Evolutionary conservation across 1,140 invertebrate species (phyloP).

Genomic region (Drosophila erecta): DNA sequence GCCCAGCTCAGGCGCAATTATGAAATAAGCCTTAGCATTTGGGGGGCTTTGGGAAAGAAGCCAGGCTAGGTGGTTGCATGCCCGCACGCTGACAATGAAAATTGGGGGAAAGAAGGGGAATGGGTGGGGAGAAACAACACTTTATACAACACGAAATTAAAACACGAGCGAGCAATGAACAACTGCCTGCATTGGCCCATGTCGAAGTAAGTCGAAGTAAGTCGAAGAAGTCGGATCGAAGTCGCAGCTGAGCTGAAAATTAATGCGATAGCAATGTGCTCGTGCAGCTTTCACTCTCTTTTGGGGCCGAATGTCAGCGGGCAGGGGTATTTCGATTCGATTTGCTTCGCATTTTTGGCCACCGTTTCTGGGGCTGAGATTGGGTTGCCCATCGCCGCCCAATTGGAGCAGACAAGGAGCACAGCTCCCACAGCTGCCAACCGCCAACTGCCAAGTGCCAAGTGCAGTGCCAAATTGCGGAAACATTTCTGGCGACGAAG

Average conservation of each 20-base stretch:
- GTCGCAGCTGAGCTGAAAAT: conserved; percentile 78
- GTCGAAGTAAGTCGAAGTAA: conserved; percentile 68
- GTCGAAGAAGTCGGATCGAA: conserved; percentile 40
- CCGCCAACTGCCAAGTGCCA: conserved; percentile 45
- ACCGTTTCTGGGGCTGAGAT: conserved; percentile 35
- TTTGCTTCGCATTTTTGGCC: conserved; percentile 32
- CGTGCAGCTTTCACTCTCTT: conserved; percentile 82
- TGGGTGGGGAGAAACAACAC: conserved; percentile 22
- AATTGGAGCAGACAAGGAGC: conserved; percentile 63
- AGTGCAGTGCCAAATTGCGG: conserved; percentile 71
- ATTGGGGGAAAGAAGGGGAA: not conserved
- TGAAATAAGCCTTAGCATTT: conserved; percentile 80
- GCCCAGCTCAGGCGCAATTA: conserved; percentile 56
- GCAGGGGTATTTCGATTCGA: conserved; percentile 37
- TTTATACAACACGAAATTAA: conserved; percentile 82
- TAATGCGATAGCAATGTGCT: conserved; percentile 57
- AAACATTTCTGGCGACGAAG: conserved; percentile 63
- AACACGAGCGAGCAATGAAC: conserved; percentile 76
- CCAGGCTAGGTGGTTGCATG: conserved; percentile 54
- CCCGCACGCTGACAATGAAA: conserved; percentile 82
- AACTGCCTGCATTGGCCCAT: conserved; percentile 65
- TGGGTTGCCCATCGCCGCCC: conserved; percentile 37
- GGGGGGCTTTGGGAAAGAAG: conserved; percentile 22
- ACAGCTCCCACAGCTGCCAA: conserved; percentile 10
- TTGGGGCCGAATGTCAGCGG: conserved; percentile 73